A percentile compares a stretch with the other conserved stretches of the same genome.
These are phyloP conservation scores for Phymorhynchus buccinoides DNA, from an alignment of 1,140 invertebrate genomes.

Conservation along the genomic window DNA sequence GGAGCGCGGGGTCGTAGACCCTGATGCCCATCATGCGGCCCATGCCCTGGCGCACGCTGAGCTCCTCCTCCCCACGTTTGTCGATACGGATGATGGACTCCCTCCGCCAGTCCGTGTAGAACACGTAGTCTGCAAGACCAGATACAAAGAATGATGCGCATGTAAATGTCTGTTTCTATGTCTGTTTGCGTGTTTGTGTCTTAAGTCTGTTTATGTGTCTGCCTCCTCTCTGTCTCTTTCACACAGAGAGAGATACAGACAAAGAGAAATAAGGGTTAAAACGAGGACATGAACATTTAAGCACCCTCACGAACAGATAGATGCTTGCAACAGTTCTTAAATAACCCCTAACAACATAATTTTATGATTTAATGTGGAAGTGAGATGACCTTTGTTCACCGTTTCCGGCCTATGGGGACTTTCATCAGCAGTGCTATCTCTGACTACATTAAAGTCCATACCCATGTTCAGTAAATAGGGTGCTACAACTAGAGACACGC, in stretches of 20 bases:
- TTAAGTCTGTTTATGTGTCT: background rate
- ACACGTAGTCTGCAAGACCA: conserved; percentile 84
- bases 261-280: background rate
- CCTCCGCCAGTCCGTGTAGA: conserved; percentile 96
- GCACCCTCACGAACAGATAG: too few relatives aligned
- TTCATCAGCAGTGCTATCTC: too few relatives aligned
- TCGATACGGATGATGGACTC: conserved; percentile 94
- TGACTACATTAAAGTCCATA: too few relatives aligned
- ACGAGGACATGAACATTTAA: too few relatives aligned
- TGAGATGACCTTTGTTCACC: too few relatives aligned
- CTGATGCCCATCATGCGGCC: conserved; percentile 59
- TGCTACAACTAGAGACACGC: too few relatives aligned
- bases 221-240: background rate
- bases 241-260: background rate
- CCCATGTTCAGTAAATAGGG: too few relatives aligned
- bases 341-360: too few relatives aligned
- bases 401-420: too few relatives aligned
- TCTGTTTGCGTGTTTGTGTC: background rate
- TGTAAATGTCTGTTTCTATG: background rate
- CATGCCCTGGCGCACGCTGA: conserved; percentile 55
- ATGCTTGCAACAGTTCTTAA: too few relatives aligned
- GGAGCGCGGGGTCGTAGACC: conserved; percentile 61
- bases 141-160: background rate
- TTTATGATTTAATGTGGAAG: too few relatives aligned
- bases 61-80: conserved; percentile 76